Conservation (phyloP, 2,113 vertebrate genomes). For the Phrynosoma platyrhinos region DNA sequence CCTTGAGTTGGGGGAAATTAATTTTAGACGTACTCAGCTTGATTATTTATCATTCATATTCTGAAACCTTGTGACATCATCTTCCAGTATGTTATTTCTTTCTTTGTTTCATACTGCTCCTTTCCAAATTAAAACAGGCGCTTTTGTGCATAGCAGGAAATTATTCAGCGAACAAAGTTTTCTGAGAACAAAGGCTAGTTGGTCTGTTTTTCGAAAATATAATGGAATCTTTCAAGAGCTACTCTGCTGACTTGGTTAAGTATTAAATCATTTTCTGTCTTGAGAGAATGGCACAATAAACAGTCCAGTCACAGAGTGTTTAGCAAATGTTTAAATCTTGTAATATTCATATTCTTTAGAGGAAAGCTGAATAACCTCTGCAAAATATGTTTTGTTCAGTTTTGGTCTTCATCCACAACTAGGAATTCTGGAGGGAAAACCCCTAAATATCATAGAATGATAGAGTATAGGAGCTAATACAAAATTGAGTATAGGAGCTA, state of each 20-base stretch:
- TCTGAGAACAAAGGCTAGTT: not conserved
- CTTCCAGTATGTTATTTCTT: not conserved
- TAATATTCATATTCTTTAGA: not conserved
- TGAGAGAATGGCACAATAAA: not conserved
- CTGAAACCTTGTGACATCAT: conserved; percentile 30
- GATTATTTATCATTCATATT: not conserved
- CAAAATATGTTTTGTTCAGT: not conserved
- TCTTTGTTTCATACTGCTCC: conserved; percentile 3
- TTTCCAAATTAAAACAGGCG: not conserved
- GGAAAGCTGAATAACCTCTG: not conserved
- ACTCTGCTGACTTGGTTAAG: not conserved
- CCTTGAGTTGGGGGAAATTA: not conserved
- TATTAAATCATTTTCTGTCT: not conserved
- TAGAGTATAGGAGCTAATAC: not conserved
- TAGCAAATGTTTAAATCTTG: not conserved
- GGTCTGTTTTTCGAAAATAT: not conserved
- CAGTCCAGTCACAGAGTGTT: not conserved
- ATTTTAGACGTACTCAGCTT: rapidly evolving
- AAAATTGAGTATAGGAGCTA: not conserved
- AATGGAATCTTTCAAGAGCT: not conserved
- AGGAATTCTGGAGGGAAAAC: not conserved
- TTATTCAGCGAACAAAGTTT: not conserved
- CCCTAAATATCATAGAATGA: not conserved
- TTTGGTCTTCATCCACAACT: rapidly evolving
- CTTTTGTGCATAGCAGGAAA: conserved; percentile 16